Evolutionary conservation across 2,797 vertebrate genomes (phyloP).

Genomic region (Hippocampus kuda): DNA sequence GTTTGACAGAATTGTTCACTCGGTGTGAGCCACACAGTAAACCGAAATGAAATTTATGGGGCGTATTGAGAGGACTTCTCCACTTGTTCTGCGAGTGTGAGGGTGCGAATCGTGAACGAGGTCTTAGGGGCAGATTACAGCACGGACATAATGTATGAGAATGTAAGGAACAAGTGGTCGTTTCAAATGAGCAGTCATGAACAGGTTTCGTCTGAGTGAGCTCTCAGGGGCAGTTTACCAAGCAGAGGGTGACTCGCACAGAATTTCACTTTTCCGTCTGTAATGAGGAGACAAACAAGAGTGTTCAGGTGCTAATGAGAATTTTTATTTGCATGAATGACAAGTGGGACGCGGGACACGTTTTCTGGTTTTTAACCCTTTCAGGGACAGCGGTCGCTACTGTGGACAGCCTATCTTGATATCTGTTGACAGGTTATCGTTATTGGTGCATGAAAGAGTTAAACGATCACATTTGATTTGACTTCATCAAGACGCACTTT

Average conservation of each 20-base stretch:
- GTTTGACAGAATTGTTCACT: not conserved
- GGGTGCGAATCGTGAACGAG: not conserved
- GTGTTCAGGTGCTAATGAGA: conserved; percentile 22
- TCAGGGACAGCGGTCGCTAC: no score
- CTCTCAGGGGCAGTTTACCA: conserved; percentile 28
- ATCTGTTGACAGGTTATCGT: no score
- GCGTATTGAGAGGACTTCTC: conserved; percentile 2
- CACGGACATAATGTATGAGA: not conserved
- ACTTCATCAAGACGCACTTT: not conserved
- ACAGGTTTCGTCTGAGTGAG: conserved; percentile 31
- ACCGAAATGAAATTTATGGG: not conserved
- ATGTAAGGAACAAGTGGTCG: conserved; percentile 14
- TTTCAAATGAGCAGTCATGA: conserved; percentile 52
- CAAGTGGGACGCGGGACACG: not conserved
- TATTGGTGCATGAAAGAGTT: not conserved
- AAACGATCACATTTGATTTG: not conserved
- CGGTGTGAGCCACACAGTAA: not conserved
- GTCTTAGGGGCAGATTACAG: conserved; percentile 3
- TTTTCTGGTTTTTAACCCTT: not conserved
- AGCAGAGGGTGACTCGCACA: conserved; percentile 29
- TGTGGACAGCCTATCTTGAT: no score
- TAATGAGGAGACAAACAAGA: conserved; percentile 25
- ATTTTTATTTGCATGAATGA: conserved; percentile 8
- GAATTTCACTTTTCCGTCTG: conserved; percentile 16
- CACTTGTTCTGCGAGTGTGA: not conserved